Base-by-base conservation (phyloP, 2,888 invertebrate genomes). In the Rhingia rostrata region DNA sequence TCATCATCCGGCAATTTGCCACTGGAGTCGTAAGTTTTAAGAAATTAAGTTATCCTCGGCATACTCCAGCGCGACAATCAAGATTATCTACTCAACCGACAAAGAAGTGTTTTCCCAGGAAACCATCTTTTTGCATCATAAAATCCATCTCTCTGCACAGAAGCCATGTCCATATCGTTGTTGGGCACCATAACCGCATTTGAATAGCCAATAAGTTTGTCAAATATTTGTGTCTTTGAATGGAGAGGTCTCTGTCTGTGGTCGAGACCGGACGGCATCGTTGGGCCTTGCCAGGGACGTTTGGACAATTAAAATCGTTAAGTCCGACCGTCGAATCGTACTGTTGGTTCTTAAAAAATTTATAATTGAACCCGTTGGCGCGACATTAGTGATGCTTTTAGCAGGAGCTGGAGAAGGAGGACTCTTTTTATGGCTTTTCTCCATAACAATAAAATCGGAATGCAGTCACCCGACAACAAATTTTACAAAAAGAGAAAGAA, bases 171-270 rank as follows among this genome's bases (percentile, higher is more conserved):
- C 43, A 43, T 37, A 12, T 66, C 37, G 35, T 69, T 39, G 43
- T 63, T 30, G 14, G 9, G 22, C 30, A 33, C 64, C 66, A 78
- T 63, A 33, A 51, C 56, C 78, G 6, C 53, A 10, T 54, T 82
- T 73, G 58, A 84, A 64, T 63, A 60, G 74, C 79, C 83, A 84
- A 74, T 84, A 79, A 74, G 74, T 79, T 79, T 69, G 67, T 64
- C 83, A 84, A 84, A 84, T 84, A 79, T 84, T 84, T 79, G 83
- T 79, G 69, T 66, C 51, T 32, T 9, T 22, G 33, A 10, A 7
- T 43, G 14, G 51, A 47, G 56, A 67, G 60, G 53, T 78, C 51
- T 75, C 64, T 63, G 69, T 35, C 61, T 41, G 47, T 9, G 39
- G 39, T 2, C 22, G 22, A 22, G 22, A 22, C 22, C 22, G 10